Conservation (phyloP, 1,140 invertebrate genomes). For the Alviniconcha marisindica region DNA sequence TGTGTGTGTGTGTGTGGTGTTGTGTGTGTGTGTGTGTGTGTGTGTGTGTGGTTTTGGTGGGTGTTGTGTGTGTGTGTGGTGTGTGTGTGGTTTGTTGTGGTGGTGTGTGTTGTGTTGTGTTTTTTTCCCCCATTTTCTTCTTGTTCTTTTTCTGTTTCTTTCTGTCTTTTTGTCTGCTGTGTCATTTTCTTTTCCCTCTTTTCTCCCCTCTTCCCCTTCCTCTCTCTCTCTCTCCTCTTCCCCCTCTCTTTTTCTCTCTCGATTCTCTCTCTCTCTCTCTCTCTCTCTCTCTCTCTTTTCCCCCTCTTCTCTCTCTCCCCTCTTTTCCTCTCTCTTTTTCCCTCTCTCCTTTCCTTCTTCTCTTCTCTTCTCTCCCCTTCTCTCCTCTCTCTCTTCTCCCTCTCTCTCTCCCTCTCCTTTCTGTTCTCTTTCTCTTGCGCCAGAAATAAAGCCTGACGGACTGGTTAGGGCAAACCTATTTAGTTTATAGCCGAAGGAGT, state of each 20-base stretch:
- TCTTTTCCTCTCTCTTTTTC: too few relatives aligned
- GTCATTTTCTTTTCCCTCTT: not conserved
- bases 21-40: slow-evolving; percentile 11
- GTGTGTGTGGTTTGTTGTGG: not conserved
- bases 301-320: too few relatives aligned
- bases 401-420: too few relatives aligned
- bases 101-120: not conserved
- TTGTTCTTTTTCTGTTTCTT: not conserved
- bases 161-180: slow-evolving; percentile 6
- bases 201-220: not conserved
- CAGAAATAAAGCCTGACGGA: too few relatives aligned
- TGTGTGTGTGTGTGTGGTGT: too few relatives aligned
- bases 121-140: not conserved
- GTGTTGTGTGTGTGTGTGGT: not conserved
- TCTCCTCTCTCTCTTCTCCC: too few relatives aligned
- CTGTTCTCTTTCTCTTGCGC: too few relatives aligned
- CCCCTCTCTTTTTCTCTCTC: not conserved
- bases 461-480: too few relatives aligned
- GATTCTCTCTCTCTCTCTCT: not conserved
- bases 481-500: too few relatives aligned
- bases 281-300: not conserved
- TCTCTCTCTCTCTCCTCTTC: not conserved
- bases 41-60: not conserved
- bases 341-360: too few relatives aligned
- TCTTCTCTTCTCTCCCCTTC: too few relatives aligned